Evolutionary conservation across 2,797 vertebrate genomes (phyloP).

Genomic region (Poecilia velifera): DNA sequence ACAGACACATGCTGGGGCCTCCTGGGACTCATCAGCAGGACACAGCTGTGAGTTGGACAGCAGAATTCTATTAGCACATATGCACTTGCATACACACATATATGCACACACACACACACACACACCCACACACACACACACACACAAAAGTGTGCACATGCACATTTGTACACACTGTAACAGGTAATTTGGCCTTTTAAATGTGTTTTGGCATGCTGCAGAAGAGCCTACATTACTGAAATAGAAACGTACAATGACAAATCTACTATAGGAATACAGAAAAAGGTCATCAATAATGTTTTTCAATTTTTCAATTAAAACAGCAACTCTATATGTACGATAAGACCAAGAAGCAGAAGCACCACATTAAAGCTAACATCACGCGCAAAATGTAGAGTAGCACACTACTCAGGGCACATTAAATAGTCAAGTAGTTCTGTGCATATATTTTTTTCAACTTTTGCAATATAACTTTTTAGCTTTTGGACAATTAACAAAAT

Average conservation of each 20-base stretch:
- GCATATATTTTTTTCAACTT: no score
- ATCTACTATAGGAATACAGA: neutral
- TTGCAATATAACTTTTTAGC: no score
- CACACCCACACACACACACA: neutral
- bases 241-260: neutral
- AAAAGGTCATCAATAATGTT: neutral
- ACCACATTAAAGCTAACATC: neutral
- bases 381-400: neutral
- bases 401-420: neutral
- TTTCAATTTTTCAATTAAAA: neutral
- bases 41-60: constrained; percentile 85
- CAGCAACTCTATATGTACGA: neutral
- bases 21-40: constrained; percentile 84
- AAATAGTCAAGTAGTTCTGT: neutral
- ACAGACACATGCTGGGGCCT: constrained; percentile 83
- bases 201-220: constrained; percentile 56
- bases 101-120: constrained; percentile 18
- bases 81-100: constrained; percentile 43
- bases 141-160: constrained; percentile 20
- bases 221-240: constrained; percentile 24
- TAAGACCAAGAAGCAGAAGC: neutral
- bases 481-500: neutral
- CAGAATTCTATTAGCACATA: constrained; percentile 83
- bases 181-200: constrained; percentile 56
- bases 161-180: neutral